Evolutionary conservation across 2,113 vertebrate genomes (phyloP).

Genomic region (Mastomys coucha): DNA sequence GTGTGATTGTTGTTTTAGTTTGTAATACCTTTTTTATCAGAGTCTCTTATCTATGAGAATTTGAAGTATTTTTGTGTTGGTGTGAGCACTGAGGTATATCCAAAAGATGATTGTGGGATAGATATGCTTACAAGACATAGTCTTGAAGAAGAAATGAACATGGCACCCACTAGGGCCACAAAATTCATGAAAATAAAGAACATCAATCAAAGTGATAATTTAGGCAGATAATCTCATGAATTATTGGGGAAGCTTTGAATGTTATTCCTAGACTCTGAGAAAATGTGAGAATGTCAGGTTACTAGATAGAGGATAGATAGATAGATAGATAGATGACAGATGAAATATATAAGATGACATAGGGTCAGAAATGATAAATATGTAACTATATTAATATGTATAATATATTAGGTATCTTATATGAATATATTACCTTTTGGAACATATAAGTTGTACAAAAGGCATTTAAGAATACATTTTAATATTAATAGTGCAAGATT

Average conservation of each 20-base stretch:
- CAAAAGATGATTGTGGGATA: neutral
- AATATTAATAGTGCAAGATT: neutral
- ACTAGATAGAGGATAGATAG: neutral
- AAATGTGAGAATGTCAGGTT: neutral
- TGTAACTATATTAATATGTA: neutral
- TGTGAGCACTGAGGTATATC: neutral
- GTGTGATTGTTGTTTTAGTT: no score
- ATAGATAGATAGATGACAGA: no score
- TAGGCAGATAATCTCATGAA: neutral
- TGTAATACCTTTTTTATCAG: no score
- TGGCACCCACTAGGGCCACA: neutral
- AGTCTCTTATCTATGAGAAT: no score
- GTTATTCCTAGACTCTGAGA: neutral
- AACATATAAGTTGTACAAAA: neutral
- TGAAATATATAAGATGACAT: neutral
- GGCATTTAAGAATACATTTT: neutral
- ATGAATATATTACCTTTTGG: neutral
- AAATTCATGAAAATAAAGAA: neutral
- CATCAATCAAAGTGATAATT: neutral
- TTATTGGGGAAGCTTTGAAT: neutral
- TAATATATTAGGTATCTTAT: neutral
- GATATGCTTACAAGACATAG: neutral
- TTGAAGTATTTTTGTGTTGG: neutral
- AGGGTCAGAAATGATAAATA: neutral
- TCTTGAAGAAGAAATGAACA: neutral